Evolutionary conservation across 2,888 invertebrate genomes (phyloP).

Genomic region (Encarsia formosa): DNA sequence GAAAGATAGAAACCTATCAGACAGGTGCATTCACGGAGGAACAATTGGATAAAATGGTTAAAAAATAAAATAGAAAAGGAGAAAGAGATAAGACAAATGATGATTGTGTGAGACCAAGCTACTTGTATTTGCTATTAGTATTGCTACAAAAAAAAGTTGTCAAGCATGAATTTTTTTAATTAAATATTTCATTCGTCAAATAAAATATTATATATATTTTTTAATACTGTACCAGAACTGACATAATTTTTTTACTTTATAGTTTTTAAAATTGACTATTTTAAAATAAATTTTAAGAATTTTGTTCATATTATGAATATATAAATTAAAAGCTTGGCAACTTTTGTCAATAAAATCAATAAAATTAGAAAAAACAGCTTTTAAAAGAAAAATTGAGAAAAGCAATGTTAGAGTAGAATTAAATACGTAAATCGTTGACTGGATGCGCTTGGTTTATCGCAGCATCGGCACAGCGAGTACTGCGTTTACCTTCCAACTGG

Average conservation of each 20-base stretch:
- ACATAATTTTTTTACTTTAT: no score
- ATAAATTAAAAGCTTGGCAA: no score
- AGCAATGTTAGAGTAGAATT: not conserved
- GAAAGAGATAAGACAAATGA: slow-evolving; percentile 29
- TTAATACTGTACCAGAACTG: no score
- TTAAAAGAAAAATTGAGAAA: not conserved
- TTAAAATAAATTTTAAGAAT: no score
- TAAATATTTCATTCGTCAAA: no score
- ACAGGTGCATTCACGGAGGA: slow-evolving; percentile 20
- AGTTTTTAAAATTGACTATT: no score
- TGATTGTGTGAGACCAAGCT: slow-evolving; percentile 29
- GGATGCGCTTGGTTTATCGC: slow-evolving; percentile 42
- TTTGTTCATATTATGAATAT: no score
- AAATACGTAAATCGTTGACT: slow-evolving; percentile 5
- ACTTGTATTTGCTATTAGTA: no score
- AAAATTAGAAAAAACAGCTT: not conserved
- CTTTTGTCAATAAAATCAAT: not conserved
- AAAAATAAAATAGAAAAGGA: slow-evolving; percentile 8
- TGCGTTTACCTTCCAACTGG: slow-evolving; percentile 45
- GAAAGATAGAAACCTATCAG: slow-evolving; percentile 16
- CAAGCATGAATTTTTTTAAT: no score
- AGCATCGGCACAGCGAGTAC: slow-evolving; percentile 49
- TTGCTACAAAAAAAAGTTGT: no score
- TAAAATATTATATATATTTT: no score
- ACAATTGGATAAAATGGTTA: slow-evolving; percentile 14